A percentile compares a stretch with the other conserved stretches of the same genome.
These are phyloP conservation scores for Macrostomum lignano DNA, from an alignment of 1,140 invertebrate genomes.

Conservation along the genomic window DNA sequence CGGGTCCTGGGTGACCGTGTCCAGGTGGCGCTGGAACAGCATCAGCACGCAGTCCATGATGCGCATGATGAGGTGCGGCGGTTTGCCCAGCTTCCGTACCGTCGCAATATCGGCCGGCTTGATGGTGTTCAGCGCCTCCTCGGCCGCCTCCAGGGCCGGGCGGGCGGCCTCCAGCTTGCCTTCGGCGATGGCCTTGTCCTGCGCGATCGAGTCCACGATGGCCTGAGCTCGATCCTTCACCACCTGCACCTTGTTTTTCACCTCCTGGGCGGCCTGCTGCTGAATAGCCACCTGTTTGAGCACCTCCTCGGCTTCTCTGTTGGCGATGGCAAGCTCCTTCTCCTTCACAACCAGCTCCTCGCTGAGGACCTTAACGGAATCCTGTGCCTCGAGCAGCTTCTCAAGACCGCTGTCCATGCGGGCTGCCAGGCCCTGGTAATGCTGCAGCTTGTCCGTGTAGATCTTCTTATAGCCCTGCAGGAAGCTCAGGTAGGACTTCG, in stretches of 20 bases:
- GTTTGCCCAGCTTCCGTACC: constrained; percentile 70
- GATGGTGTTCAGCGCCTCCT: constrained; percentile 62
- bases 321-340: background rate
- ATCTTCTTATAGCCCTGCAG: constrained; percentile 75
- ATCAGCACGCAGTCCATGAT: constrained; percentile 88
- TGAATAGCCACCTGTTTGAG: constrained; percentile 44
- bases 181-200: constrained; percentile 57
- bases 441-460: constrained; percentile 55
- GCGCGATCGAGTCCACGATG: constrained; percentile 51
- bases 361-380: background rate
- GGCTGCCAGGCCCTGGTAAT: constrained; percentile 53
- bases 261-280: constrained; percentile 67
- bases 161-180: constrained; percentile 54
- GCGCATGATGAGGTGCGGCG: constrained; percentile 78
- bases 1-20: constrained; percentile 46
- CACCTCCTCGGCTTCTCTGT: constrained; percentile 1
- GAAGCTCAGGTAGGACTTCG: constrained; percentile 68
- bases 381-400: constrained; percentile 3
- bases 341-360: constrained; percentile 4
- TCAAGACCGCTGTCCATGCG: constrained; percentile 2
- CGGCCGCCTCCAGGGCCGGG: constrained; percentile 59
- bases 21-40: constrained; percentile 55
- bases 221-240: constrained; percentile 57
- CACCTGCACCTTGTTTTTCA: constrained; percentile 72
- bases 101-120: constrained; percentile 74